Conservation (phyloP, 2,888 invertebrate genomes). For the Phrixothrix hirtus region DNA sequence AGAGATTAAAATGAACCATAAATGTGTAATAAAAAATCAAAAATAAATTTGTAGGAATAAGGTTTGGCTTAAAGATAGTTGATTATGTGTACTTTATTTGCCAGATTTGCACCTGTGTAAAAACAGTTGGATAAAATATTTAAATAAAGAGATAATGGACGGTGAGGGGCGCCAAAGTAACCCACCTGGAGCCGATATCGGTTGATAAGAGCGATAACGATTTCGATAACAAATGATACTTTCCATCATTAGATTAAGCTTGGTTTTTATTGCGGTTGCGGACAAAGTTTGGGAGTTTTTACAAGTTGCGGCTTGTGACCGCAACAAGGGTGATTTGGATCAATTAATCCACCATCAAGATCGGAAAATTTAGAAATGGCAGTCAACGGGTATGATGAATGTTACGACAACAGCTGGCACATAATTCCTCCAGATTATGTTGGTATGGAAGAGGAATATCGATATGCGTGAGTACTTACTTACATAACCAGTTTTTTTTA, state of each 20-base stretch:
- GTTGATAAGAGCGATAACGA: slow-evolving; percentile 23
- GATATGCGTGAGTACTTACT: slow-evolving; percentile 63
- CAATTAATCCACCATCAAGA: not conserved
- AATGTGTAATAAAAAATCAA: too few relatives aligned
- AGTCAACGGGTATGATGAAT: slow-evolving; percentile 64
- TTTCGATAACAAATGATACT: slow-evolving; percentile 12
- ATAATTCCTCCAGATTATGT: slow-evolving; percentile 73
- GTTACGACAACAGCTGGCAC: slow-evolving; percentile 70
- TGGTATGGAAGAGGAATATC: slow-evolving; percentile 70
- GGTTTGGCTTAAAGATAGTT: not conserved
- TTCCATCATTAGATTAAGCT: slow-evolving; percentile 10
- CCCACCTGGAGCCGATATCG: slow-evolving; percentile 28
- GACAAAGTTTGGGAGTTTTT: not conserved
- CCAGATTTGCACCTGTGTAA: slow-evolving; percentile 25
- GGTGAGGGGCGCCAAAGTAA: slow-evolving; percentile 24
- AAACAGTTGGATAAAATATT: slow-evolving; percentile 24
- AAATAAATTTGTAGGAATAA: too few relatives aligned
- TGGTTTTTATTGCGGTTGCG: slow-evolving; percentile 8
- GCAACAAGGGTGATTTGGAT: slow-evolving; percentile 4
- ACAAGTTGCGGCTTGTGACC: slow-evolving; percentile 1
- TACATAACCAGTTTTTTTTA: too few relatives aligned
- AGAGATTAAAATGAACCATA: too few relatives aligned
- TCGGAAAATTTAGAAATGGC: slow-evolving; percentile 57
- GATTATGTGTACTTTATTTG: not conserved
- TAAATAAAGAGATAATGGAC: slow-evolving; percentile 18